phyloP scores from a whole-genome alignment of 1,140 invertebrate genomes.

The Drosophila simulans region DNA sequence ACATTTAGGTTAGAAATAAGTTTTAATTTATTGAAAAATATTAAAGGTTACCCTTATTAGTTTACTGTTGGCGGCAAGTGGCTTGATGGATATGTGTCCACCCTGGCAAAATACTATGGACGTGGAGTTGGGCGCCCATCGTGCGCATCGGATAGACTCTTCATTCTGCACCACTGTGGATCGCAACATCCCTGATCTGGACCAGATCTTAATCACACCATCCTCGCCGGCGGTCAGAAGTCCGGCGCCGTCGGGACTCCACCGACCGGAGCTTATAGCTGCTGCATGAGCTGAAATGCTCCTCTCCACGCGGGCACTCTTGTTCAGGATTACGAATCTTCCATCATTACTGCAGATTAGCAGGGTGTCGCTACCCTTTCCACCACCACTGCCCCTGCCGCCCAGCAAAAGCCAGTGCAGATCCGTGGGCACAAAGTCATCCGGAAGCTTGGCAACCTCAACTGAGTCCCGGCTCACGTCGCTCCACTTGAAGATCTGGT shows the following conservation, averaged over 20 bases:
- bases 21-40: not conserved
- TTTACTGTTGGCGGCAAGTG: constrained; percentile 95
- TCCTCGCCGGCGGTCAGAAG: constrained; percentile 98
- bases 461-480: constrained; percentile 91
- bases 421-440: constrained; percentile 94
- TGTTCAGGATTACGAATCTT: constrained; percentile 90
- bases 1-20: not conserved
- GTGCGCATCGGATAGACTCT: constrained; percentile 91
- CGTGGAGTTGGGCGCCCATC: constrained; percentile 95
- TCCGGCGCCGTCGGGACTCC: constrained; percentile 97
- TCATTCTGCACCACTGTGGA: constrained; percentile 94
- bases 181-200: constrained; percentile 96
- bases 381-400: constrained; percentile 85
- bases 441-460: constrained; percentile 90
- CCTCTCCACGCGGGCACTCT: constrained; percentile 96
- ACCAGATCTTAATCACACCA: constrained; percentile 98
- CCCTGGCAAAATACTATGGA: constrained; percentile 94
- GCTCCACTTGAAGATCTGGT: constrained; percentile 95
- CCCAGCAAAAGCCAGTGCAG: constrained; percentile 91
- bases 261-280: constrained; percentile 93
- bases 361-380: constrained; percentile 92
- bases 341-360: constrained; percentile 96
- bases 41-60: constrained; percentile 89
- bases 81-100: constrained; percentile 94
- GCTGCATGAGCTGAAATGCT: constrained; percentile 96